A percentile compares a stretch with the other conserved stretches of the same genome.
Evolutionary conservation across 2,888 invertebrate species (phyloP).

Genomic region (Cosmia trapezina): DNA sequence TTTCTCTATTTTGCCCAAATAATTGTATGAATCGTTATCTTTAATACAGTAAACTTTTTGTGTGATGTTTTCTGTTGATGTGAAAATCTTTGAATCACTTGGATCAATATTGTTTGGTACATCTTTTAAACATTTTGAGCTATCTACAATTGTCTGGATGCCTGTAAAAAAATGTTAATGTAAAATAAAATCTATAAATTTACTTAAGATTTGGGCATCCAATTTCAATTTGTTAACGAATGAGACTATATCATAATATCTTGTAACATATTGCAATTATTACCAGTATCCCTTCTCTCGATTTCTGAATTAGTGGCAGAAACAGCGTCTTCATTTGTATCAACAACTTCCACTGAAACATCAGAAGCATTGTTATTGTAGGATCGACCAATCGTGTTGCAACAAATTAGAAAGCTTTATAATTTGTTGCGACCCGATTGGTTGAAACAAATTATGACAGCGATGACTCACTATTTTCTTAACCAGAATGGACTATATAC

Average conservation of each 20-base stretch:
- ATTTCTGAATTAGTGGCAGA: neutral
- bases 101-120: neutral
- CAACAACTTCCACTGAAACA: conserved; percentile 20
- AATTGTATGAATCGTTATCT: conserved; percentile 33
- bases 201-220: no score
- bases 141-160: conserved; percentile 6
- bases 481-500: no score
- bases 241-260: neutral
- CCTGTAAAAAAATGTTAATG: conserved; percentile 12
- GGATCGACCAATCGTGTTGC: no score
- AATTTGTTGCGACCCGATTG: no score
- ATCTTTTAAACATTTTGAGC: neutral
- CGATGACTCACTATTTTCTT: no score
- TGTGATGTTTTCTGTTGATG: neutral
- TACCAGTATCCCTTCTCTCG: conserved; percentile 9
- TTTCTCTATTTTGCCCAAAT: conserved; percentile 68
- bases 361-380: neutral
- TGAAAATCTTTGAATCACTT: conserved; percentile 3
- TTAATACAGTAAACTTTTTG: conserved; percentile 1
- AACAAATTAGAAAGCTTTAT: no score
- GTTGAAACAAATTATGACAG: no score
- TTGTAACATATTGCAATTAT: neutral
- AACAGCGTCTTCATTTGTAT: neutral
- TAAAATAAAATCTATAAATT: neutral
- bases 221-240: neutral